phyloP scores from a whole-genome alignment of 2,797 vertebrate genomes.

The Phrynocephalus guinanensis region DNA sequence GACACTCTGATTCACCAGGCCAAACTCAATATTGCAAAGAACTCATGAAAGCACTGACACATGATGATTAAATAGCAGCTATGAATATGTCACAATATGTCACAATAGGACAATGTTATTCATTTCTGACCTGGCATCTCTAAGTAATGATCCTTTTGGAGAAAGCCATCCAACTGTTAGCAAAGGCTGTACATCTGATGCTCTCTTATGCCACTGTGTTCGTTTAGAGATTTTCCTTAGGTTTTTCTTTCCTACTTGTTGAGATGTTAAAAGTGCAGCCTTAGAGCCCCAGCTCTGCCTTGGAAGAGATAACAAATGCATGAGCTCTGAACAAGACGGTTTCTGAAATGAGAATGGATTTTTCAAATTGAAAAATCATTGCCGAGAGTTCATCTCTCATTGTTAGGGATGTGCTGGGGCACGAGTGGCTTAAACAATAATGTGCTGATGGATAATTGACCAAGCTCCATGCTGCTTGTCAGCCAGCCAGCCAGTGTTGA shows the following conservation, averaged over 20 bases:
- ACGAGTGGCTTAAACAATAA: conserved; percentile 30
- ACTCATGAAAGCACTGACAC: neutral
- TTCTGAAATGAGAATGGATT: conserved; percentile 50
- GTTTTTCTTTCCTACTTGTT: conserved; percentile 14
- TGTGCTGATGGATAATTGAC: conserved; percentile 18
- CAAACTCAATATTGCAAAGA: conserved; percentile 15
- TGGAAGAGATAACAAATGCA: conserved; percentile 40
- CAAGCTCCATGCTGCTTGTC: neutral
- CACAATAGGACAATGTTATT: conserved; percentile 13
- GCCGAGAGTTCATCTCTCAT: conserved; percentile 38
- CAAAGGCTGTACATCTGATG: conserved; percentile 19
- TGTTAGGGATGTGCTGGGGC: conserved; percentile 27
- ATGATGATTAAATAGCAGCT: neutral
- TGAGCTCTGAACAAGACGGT: conserved; percentile 37
- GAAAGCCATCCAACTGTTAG: conserved; percentile 8
- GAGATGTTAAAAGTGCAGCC: conserved; percentile 27
- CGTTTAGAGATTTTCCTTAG: conserved; percentile 23
- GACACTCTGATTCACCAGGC: neutral
- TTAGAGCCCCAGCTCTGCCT: conserved; percentile 9
- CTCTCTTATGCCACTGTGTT: conserved; percentile 1
- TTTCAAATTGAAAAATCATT: conserved; percentile 51
- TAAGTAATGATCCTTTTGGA: conserved; percentile 28
- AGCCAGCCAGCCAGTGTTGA: neutral
- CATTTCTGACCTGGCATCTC: conserved; percentile 1
- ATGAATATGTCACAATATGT: conserved; percentile 14